phyloP scores from a whole-genome alignment of 2,797 vertebrate genomes.

The Linurgus olivaceus region DNA sequence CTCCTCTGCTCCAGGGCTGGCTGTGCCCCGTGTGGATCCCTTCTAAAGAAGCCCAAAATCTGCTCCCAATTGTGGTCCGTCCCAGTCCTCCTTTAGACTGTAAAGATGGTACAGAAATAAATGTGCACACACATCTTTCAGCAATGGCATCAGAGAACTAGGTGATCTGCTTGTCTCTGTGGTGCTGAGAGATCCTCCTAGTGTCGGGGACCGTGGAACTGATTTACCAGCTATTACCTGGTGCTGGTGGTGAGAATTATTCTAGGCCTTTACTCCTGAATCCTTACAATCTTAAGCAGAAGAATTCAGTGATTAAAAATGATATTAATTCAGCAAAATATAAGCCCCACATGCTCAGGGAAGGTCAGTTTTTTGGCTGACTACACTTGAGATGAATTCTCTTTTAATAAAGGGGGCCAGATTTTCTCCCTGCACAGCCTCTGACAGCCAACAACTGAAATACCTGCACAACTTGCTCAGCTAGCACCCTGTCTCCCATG shows the following conservation, averaged over 20 bases:
- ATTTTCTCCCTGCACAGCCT: not conserved
- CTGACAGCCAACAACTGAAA: not conserved
- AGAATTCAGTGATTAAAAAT: not conserved
- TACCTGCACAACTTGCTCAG: not conserved
- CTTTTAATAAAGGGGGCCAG: not conserved
- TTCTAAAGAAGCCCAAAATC: not conserved
- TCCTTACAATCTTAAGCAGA: not conserved
- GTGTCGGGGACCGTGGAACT: accelerated
- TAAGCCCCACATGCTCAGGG: not conserved
- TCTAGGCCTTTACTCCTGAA: not conserved
- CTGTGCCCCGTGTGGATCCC: accelerated
- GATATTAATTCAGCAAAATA: not conserved
- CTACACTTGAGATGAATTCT: not conserved
- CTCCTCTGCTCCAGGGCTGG: not conserved
- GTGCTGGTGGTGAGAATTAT: not conserved
- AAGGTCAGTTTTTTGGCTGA: not conserved
- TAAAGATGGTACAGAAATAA: not conserved
- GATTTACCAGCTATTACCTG: not conserved
- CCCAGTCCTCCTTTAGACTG: not conserved
- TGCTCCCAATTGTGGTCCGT: not conserved
- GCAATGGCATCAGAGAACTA: not conserved
- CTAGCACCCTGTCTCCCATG: not conserved
- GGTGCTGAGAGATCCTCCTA: not conserved
- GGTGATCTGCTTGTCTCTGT: not conserved
- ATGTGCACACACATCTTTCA: not conserved